Conservation (phyloP, 1,140 invertebrate species). For the Polyergus mexicanus region DNA sequence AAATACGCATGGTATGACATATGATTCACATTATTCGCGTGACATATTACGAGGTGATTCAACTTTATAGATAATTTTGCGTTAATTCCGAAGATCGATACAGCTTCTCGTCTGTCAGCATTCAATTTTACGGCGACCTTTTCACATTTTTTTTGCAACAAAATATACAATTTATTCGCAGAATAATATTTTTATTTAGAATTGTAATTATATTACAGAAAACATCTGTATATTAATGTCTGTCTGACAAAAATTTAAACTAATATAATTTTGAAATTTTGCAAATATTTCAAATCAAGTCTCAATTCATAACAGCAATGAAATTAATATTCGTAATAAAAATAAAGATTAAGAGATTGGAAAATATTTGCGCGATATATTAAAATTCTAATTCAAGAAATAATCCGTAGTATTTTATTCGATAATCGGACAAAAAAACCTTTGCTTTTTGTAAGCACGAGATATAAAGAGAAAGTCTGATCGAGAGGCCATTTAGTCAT, state of each 20-base stretch:
- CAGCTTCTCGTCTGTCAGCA: not conserved
- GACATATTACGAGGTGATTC: conserved; percentile 11
- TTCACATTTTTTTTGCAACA: not conserved
- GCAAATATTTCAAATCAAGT: not conserved
- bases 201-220: not conserved
- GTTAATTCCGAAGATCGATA: not conserved
- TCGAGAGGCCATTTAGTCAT: conserved; percentile 19
- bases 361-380: not conserved
- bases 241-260: not conserved
- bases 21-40: conserved; percentile 23
- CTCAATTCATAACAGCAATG: not conserved
- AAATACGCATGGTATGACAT: not conserved
- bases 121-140: not conserved
- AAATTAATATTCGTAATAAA: conserved; percentile 1
- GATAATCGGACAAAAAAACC: not conserved
- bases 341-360: not conserved
- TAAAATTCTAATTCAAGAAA: not conserved
- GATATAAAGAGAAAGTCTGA: conserved; percentile 4
- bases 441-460: not conserved
- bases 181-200: too few species aligned
- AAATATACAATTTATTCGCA: too few species aligned
- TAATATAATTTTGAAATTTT: not conserved
- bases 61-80: not conserved
- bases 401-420: not conserved
- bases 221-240: not conserved